Evolutionary conservation across 2,888 invertebrate species (phyloP).

Genomic region (Anagyrus pseudococci): DNA sequence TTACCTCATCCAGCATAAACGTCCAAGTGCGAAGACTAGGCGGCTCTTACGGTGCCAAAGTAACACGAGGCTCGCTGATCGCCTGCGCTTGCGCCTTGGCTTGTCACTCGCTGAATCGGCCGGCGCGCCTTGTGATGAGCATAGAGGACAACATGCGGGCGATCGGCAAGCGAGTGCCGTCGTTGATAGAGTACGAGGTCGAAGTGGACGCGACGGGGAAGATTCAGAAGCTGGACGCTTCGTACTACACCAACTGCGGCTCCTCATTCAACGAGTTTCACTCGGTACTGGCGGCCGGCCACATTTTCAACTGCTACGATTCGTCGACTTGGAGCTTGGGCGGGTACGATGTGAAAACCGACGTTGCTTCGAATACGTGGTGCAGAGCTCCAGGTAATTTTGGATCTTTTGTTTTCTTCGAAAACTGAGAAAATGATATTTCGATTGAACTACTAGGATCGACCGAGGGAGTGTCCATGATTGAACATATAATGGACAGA

Average conservation of each 20-base stretch:
- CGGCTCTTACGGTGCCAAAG: slow-evolving; percentile 83
- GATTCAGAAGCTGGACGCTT: slow-evolving; percentile 69
- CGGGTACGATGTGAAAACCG: slow-evolving; percentile 65
- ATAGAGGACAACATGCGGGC: slow-evolving; percentile 76
- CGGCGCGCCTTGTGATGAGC: slow-evolving; percentile 75
- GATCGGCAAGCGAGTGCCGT: slow-evolving; percentile 72
- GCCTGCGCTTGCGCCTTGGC: slow-evolving; percentile 76
- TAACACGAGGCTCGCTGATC: slow-evolving; percentile 67
- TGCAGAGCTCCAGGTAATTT: slow-evolving; percentile 74
- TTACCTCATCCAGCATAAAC: slow-evolving; percentile 67
- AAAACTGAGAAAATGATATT: not conserved
- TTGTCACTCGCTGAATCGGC: slow-evolving; percentile 69
- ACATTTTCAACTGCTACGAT: slow-evolving; percentile 69
- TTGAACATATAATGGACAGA: slow-evolving; percentile 73
- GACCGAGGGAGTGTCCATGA: slow-evolving; percentile 69
- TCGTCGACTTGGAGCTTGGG: slow-evolving; percentile 67
- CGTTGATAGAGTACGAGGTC: slow-evolving; percentile 71
- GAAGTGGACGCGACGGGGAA: slow-evolving; percentile 70
- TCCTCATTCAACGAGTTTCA: slow-evolving; percentile 64
- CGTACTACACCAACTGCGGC: slow-evolving; percentile 50
- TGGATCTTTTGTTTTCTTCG: not conserved
- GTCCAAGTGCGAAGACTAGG: slow-evolving; percentile 77
- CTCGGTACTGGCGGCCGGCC: slow-evolving; percentile 52
- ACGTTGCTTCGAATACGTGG: slow-evolving; percentile 73
- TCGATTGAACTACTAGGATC: slow-evolving; percentile 61